phyloP scores from a whole-genome alignment of 2,888 invertebrate genomes.

The Lasioglossum zephyrum region DNA sequence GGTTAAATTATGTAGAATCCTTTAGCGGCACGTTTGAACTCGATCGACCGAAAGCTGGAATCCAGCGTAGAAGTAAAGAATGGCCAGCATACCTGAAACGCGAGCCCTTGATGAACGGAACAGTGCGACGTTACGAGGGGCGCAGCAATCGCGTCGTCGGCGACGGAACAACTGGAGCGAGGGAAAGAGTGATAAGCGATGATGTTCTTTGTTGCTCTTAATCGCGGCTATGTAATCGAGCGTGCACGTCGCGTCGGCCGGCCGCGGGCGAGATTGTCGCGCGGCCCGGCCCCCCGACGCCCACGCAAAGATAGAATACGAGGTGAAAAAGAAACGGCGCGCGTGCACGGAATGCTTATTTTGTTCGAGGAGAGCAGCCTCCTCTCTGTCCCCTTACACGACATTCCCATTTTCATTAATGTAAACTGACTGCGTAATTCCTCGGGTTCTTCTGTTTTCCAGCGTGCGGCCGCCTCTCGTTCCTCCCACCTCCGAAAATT shows the following conservation, averaged over 20 bases:
- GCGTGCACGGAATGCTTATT: slow-evolving; percentile 28
- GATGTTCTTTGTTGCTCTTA: slow-evolving; percentile 51
- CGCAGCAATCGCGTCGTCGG: slow-evolving; percentile 7
- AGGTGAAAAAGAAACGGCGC: slow-evolving; percentile 26
- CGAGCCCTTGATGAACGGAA: slow-evolving; percentile 1
- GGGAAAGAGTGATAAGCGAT: slow-evolving; percentile 37
- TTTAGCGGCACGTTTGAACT: neutral
- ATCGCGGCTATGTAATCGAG: slow-evolving; percentile 55
- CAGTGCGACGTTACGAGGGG: neutral
- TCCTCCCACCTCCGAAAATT: slow-evolving; percentile 28
- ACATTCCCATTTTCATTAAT: slow-evolving; percentile 58
- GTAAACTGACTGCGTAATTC: slow-evolving; percentile 45
- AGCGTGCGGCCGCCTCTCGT: slow-evolving; percentile 7
- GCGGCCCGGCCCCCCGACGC: neutral
- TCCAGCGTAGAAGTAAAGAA: too few species aligned
- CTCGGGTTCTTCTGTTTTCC: slow-evolving; percentile 34
- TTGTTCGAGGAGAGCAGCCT: neutral
- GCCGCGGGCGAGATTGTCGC: slow-evolving; percentile 25
- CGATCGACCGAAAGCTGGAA: neutral
- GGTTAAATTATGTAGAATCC: neutral
- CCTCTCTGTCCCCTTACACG: slow-evolving; percentile 14
- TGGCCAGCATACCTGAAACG: neutral
- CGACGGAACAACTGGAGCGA: slow-evolving; percentile 26
- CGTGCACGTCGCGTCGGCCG: slow-evolving; percentile 18
- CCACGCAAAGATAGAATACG: slow-evolving; percentile 31